phyloP scores from a whole-genome alignment of 1,140 invertebrate species.

The Lasaia peninsularis region DNA sequence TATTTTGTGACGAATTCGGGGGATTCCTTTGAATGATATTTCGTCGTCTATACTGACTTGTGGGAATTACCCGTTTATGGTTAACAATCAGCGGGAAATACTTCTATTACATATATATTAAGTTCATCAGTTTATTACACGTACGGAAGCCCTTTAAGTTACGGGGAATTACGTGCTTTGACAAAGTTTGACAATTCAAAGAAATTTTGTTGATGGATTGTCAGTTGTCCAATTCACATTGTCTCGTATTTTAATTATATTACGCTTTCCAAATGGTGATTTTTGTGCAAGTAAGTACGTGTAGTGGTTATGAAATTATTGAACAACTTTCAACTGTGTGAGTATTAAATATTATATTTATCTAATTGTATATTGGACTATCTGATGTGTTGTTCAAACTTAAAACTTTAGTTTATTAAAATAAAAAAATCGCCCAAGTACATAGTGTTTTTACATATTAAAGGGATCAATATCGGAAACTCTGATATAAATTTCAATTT shows the following conservation, averaged over 20 bases:
- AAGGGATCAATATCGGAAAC: background rate
- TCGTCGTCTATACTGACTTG: background rate
- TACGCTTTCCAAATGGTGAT: background rate
- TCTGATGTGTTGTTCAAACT: background rate
- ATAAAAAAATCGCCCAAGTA: too few relatives aligned
- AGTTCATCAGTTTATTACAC: background rate
- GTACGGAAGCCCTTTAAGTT: background rate
- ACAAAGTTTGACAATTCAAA: background rate
- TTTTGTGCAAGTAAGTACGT: background rate
- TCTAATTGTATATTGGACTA: background rate
- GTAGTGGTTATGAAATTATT: background rate
- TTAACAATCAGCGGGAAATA: background rate
- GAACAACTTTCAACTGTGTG: background rate
- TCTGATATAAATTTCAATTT: background rate
- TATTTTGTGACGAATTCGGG: background rate
- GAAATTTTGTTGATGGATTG: background rate
- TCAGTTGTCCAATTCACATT: background rate
- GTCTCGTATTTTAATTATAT: background rate
- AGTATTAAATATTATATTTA: background rate
- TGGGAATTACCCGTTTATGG: background rate
- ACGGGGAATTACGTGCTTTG: background rate
- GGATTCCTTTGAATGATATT: background rate
- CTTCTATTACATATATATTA: slow-evolving; percentile 5
- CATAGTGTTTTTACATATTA: background rate
- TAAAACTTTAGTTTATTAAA: background rate